Evolutionary conservation across 2,888 invertebrate species (phyloP).

Genomic region (Phorcus lineatus): DNA sequence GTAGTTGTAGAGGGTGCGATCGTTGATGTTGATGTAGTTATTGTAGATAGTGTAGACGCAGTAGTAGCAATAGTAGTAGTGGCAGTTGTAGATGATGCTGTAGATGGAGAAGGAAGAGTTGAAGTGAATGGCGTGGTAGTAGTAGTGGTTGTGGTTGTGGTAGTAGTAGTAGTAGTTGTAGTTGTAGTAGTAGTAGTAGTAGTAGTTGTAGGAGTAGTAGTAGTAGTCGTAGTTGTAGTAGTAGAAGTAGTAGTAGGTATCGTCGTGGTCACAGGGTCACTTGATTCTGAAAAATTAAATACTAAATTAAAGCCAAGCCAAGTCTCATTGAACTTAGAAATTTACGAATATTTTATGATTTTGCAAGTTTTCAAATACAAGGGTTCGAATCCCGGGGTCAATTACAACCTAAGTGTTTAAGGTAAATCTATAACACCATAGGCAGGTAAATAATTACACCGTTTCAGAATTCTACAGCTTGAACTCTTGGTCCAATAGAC

Average conservation of each 20-base stretch:
- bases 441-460: too few relatives aligned
- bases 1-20: background rate
- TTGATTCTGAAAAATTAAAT: background rate
- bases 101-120: background rate
- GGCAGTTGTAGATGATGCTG: background rate
- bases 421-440: too few relatives aligned
- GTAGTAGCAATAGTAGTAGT: too few relatives aligned
- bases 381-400: too few relatives aligned
- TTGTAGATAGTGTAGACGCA: background rate
- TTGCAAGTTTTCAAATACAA: too few relatives aligned
- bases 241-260: background rate
- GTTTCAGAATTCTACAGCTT: too few relatives aligned
- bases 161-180: background rate
- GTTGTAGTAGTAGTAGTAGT: background rate
- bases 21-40: background rate
- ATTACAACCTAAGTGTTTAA: too few relatives aligned
- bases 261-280: background rate
- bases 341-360: too few relatives aligned
- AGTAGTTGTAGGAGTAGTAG: conserved; percentile 12
- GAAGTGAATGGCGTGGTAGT: background rate
- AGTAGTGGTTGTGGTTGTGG: background rate
- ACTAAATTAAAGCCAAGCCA: too few relatives aligned
- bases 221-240: background rate
- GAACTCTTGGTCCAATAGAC: too few relatives aligned
- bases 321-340: too few relatives aligned